Conservation (phyloP, 2,797 vertebrate species). For the Rhinatrema bivittatum region DNA sequence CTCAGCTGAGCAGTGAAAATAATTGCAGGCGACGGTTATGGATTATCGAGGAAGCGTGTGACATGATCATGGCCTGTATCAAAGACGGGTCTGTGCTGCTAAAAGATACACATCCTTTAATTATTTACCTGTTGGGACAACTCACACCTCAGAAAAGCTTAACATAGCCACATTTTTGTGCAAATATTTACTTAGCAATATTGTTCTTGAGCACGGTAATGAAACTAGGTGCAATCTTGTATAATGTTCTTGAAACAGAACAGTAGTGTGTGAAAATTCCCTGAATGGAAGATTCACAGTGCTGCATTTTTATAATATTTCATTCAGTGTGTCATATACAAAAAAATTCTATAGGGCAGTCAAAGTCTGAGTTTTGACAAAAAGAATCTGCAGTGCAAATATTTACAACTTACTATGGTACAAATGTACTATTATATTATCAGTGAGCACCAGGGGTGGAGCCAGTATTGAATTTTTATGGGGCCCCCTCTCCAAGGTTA, state of each 20-base stretch:
- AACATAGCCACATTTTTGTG: conserved; percentile 56
- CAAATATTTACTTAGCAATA: conserved; percentile 81
- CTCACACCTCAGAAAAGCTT: conserved; percentile 53
- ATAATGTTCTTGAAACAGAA: conserved; percentile 39
- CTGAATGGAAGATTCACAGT: conserved; percentile 24
- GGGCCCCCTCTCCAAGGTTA: too few relatives aligned
- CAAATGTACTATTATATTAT: too few relatives aligned
- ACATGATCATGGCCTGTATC: conserved; percentile 63
- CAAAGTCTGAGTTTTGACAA: too few relatives aligned
- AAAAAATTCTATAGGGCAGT: too few relatives aligned
- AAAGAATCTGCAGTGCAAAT: too few relatives aligned
- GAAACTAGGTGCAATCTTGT: conserved; percentile 48
- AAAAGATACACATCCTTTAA: conserved; percentile 59
- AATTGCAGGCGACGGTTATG: conserved; percentile 68
- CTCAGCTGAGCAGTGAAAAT: conserved; percentile 55
- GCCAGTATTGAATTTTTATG: too few relatives aligned
- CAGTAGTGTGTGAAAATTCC: conserved; percentile 34
- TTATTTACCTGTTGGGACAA: conserved; percentile 69
- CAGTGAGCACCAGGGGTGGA: too few relatives aligned
- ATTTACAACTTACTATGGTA: too few relatives aligned
- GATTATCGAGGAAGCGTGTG: conserved; percentile 62
- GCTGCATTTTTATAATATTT: conserved; percentile 45
- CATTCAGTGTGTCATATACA: too few relatives aligned
- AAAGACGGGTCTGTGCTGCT: conserved; percentile 42
- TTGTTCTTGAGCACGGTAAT: conserved; percentile 54